Evolutionary conservation across 1,140 invertebrate species (phyloP).

Genomic region (Hypothenemus hampei): DNA sequence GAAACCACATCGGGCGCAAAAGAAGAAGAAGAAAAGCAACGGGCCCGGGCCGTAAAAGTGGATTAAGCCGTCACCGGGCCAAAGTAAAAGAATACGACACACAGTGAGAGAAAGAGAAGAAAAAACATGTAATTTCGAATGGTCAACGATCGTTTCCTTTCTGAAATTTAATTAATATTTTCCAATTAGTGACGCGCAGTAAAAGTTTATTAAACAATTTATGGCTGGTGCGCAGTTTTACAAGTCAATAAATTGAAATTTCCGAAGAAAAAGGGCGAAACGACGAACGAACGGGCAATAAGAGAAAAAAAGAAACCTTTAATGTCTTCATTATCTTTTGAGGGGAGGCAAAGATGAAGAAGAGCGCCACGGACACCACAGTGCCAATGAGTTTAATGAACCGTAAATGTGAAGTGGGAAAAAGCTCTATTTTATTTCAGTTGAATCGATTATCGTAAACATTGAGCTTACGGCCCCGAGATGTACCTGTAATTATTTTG

Average conservation of each 20-base stretch:
- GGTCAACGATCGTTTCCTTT: background rate
- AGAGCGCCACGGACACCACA: too few relatives aligned
- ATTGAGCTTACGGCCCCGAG: background rate
- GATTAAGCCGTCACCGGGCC: conserved; percentile 10
- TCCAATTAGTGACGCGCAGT: conserved; percentile 14
- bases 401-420: background rate
- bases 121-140: too few relatives aligned
- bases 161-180: conserved; percentile 21
- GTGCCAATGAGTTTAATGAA: too few relatives aligned
- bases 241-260: conserved; percentile 22
- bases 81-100: background rate
- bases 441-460: conserved; percentile 7
- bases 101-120: too few relatives aligned
- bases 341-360: conserved; percentile 3
- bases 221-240: conserved; percentile 9
- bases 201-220: conserved; percentile 24
- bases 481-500: too few relatives aligned
- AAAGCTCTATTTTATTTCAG: too few relatives aligned
- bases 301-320: conserved; percentile 16
- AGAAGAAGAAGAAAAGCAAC: too few relatives aligned
- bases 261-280: conserved; percentile 17
- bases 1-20: conserved; percentile 18
- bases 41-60: conserved; percentile 19
- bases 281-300: conserved; percentile 7
- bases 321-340: conserved; percentile 23